Evolutionary conservation across 2,888 invertebrate species (phyloP).

Genomic region (Perizoma flavofasciatum): DNA sequence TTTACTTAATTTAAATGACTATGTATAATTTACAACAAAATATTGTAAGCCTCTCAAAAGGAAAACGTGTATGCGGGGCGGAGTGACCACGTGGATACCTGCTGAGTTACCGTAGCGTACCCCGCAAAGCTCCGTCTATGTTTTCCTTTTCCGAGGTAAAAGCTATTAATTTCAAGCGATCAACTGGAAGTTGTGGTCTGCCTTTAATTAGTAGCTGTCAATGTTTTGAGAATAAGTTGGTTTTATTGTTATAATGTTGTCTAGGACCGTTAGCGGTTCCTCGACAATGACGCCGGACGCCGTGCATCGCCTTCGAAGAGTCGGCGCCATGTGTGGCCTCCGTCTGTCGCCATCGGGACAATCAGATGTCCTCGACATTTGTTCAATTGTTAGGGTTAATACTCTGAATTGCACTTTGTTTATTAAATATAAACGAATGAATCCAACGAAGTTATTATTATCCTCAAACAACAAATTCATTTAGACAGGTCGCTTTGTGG

Average conservation of each 20-base stretch:
- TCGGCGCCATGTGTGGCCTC: constrained; percentile 53
- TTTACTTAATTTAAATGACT: constrained; percentile 40
- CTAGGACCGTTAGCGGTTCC: constrained; percentile 64
- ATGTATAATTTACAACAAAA: constrained; percentile 55
- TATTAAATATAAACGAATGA: constrained; percentile 85
- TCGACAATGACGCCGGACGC: constrained; percentile 61
- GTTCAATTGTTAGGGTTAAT: constrained; percentile 83
- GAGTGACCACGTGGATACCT: constrained; percentile 72
- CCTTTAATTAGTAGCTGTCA: constrained; percentile 59
- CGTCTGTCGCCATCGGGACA: constrained; percentile 63
- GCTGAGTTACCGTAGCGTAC: constrained; percentile 55
- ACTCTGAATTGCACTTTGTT: constrained; percentile 84
- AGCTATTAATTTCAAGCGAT: constrained; percentile 64
- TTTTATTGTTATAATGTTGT: constrained; percentile 67
- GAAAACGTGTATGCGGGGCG: constrained; percentile 62
- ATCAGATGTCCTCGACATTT: constrained; percentile 71
- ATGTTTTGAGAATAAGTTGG: constrained; percentile 65
- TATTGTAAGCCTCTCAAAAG: constrained; percentile 70
- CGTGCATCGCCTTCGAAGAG: constrained; percentile 49
- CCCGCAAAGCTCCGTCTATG: constrained; percentile 67
- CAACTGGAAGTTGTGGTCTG: constrained; percentile 80
- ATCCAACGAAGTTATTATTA: constrained; percentile 61
- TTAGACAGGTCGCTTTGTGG: constrained; percentile 21
- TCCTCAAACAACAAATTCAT: constrained; percentile 15
- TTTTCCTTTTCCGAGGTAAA: constrained; percentile 69